Conservation (phyloP, 2,797 vertebrate genomes). For the Brachyalestes nurse region DNA sequence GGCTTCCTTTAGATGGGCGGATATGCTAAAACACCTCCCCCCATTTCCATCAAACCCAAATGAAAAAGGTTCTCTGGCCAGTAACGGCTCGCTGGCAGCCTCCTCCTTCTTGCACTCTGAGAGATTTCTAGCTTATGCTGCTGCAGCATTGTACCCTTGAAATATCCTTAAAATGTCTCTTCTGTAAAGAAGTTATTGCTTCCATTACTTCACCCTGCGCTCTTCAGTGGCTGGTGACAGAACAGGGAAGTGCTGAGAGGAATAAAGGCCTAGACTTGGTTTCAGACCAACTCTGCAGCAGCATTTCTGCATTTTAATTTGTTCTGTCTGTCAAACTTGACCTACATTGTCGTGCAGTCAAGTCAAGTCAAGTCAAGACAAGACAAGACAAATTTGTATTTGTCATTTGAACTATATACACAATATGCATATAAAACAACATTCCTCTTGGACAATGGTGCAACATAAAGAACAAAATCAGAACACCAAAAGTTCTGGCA, state of each 20-base stretch:
- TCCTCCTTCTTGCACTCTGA: slow-evolving; percentile 11
- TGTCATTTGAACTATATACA: too few species aligned
- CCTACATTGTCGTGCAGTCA: too few species aligned
- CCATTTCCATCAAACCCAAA: slow-evolving; percentile 5
- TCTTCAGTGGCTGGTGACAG: neutral
- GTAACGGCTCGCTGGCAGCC: slow-evolving; percentile 21
- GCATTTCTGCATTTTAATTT: neutral
- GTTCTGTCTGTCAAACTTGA: too few species aligned
- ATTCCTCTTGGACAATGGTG: too few species aligned
- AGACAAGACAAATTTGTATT: too few species aligned
- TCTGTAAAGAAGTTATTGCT: slow-evolving; percentile 5
- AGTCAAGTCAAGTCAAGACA: too few species aligned
- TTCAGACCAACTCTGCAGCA: neutral
- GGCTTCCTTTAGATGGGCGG: slow-evolving; percentile 23
- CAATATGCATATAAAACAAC: too few species aligned
- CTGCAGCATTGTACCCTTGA: neutral
- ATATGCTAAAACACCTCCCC: slow-evolving; percentile 17
- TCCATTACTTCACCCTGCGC: neutral
- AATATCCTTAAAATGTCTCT: neutral
- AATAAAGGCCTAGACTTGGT: neutral
- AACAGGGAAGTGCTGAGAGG: neutral
- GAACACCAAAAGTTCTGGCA: too few species aligned
- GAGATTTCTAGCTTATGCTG: slow-evolving; percentile 9
- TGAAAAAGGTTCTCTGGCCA: slow-evolving; percentile 2
- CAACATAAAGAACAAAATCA: too few species aligned